Base-by-base conservation (phyloP, 2,888 invertebrate genomes). In the Melipona beecheii region DNA sequence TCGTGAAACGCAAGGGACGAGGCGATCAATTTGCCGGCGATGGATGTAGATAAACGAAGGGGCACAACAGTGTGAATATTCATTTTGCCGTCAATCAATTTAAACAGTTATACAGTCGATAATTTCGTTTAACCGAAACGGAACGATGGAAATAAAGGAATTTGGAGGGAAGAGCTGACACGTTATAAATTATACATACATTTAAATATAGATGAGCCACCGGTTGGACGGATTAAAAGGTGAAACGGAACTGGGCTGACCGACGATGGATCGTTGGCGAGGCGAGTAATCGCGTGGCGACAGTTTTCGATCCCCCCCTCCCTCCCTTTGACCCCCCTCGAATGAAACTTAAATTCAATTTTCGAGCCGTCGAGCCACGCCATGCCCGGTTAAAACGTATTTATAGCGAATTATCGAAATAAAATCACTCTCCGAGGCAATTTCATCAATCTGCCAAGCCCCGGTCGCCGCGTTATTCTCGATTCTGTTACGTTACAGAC, bases 341-440 rank as follows among this genome's bases (percentile, higher is more conserved):
- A 86, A 83, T 86, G 79, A 82, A 86, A 86, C 86, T 85, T 85
- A 79, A 86, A 86, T 86, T 77, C 77, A 75, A 85, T 86, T 86
- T 43, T 72, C 77, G 64, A 4, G 24, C 31, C 60, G 78, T 72
- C 75, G 75, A 62, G 56, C 81, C 24, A 52, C 75, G 78, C 6
- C 69, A 2, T 72, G 21, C 49, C 68, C 24, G 49, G 73, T 50
- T 49, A 54, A 49, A 78, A 78, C 78, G 85, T 85, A 85, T 85
- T 85, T 85, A 85, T 78, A 69, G 54, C 75, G 81, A 81, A 85
- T 85, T 81, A 85, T 85, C 78, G 85, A 85, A 85, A 85, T 85
- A 81, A 85, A 85, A 85, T 85, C 85, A 75, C 78, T 72, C 75
- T 81, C 75, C 50, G 81, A 15, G 68, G 74, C 72, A 81, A 85